Conservation (phyloP, 37 sponge, comb jelly and placozoan genomes). For the Spongilla lacustris region DNA sequence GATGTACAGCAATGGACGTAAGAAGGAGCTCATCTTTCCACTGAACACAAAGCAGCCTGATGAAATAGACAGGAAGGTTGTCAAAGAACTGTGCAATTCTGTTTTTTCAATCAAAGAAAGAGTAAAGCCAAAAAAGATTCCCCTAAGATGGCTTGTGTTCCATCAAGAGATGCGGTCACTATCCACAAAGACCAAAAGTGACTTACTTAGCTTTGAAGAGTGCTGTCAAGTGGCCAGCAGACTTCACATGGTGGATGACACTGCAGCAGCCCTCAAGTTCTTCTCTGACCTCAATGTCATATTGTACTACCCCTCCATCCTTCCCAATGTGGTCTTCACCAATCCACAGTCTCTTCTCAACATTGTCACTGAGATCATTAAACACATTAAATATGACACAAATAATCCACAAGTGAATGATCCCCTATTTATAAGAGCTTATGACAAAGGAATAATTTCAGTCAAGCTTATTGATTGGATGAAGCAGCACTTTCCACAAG, state of each 20-base stretch:
- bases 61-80: not conserved
- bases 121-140: not conserved
- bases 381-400: not conserved
- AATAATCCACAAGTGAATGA: not conserved
- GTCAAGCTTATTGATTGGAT: not conserved
- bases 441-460: not conserved
- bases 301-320: slow-evolving; percentile 1
- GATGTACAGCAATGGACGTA: not conserved
- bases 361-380: not conserved
- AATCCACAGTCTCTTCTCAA: not conserved
- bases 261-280: not conserved
- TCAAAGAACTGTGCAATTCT: not conserved
- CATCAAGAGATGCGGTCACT: not conserved
- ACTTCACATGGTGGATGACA: not conserved
- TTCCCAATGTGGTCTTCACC: slow-evolving; percentile 1
- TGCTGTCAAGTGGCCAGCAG: not conserved
- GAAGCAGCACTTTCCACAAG: not conserved
- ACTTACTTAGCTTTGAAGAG: not conserved
- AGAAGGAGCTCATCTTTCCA: not conserved
- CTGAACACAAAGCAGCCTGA: not conserved
- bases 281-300: not conserved
- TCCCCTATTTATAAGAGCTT: not conserved
- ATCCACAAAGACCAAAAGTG: not conserved
- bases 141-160: not conserved
- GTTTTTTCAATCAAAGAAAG: not conserved